Percentiles rank a stretch among this genome's conserved stretches.
Evolutionary conservation across 2,888 invertebrate species (phyloP).

Genomic region (Celastrina argiolus): DNA sequence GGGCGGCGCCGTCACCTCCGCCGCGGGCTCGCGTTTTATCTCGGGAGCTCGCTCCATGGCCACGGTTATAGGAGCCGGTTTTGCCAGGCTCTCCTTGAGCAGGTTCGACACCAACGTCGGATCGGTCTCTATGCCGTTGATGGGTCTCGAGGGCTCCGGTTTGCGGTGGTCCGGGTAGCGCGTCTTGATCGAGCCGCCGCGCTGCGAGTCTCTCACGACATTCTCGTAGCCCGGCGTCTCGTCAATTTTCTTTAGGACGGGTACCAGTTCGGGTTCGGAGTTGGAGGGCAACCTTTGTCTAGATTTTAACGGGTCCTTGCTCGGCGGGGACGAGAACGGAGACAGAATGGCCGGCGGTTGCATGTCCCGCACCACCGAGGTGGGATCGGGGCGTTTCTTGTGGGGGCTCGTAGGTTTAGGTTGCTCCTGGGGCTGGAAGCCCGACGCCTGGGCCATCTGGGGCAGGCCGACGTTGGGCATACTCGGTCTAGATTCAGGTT

Average conservation of each 20-base stretch:
- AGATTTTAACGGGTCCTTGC: conserved; percentile 48
- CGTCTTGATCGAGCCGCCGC: conserved; percentile 51
- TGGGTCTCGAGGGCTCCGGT: conserved; percentile 50
- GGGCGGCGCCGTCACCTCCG: conserved; percentile 42
- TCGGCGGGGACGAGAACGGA: conserved; percentile 70
- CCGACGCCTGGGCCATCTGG: conserved; percentile 46
- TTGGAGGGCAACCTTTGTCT: conserved; percentile 64
- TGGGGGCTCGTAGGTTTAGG: conserved; percentile 51
- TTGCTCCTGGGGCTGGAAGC: conserved; percentile 37
- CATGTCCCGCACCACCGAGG: conserved; percentile 59
- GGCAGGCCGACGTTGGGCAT: conserved; percentile 31
- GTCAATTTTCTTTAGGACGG: conserved; percentile 80
- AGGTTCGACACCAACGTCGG: conserved; percentile 84
- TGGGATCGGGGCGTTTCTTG: conserved; percentile 56
- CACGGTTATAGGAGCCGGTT: conserved; percentile 65
- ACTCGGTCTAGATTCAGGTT: conserved; percentile 40
- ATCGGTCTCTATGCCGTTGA: conserved; percentile 85
- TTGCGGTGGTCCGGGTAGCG: conserved; percentile 62
- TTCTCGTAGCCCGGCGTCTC: conserved; percentile 80
- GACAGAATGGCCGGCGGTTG: conserved; percentile 65
- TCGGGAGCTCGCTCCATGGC: conserved; percentile 59
- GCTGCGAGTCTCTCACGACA: conserved; percentile 75
- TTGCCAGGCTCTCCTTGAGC: conserved; percentile 80
- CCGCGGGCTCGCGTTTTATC: conserved; percentile 47
- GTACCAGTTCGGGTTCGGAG: conserved; percentile 79